Base-by-base conservation (phyloP, 92 coral and sea anemone genomes). In the Scolanthus callimorphus region DNA sequence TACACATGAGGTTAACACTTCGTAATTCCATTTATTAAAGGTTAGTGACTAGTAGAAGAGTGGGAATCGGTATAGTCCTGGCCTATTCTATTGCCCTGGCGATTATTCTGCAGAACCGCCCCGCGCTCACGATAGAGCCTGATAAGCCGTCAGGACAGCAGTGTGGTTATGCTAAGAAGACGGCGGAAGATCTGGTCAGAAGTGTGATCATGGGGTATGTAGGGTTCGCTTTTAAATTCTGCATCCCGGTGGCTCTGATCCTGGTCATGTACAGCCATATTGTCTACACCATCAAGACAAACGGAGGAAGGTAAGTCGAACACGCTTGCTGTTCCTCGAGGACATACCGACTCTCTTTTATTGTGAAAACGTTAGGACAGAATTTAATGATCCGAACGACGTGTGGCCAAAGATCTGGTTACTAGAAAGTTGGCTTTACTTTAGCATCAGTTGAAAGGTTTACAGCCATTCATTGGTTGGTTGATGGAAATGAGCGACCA, bases 261-360 rank as follows among this genome's bases (percentile, higher is more conserved):
- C 56, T 73, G 8, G 67, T 54, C 8, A 56, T 89, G 78, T 89
- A 89, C 55, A 9, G 54, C 4, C 91, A 84, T 66, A 66, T 89
- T 31, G 65, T 82, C 31, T 55, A 75, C 79, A 85, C 73, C 70
- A 75, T 89, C 69, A 79, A n/a, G n/a, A n/a, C n/a, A n/a, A n/a
- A n/a, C n/a, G n/a, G n/a, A n/a, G n/a, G n/a, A n/a, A n/a, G n/a
- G n/a, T n/a, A n/a, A n/a, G n/a, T n/a, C n/a, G n/a, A n/a, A n/a
- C n/a, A n/a, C n/a, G n/a, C n/a, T n/a, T n/a, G n/a, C n/a, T n/a
- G n/a, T n/a, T n/a, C n/a, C n/a, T n/a, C n/a, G n/a, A n/a, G n/a
- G n/a, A n/a, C n/a, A n/a, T n/a, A n/a, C n/a, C n/a, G n/a, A n/a
- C n/a, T n/a, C n/a, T n/a, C n/a, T n/a, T n/a, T n/a, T n/a, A n/a